Evolutionary conservation across 2,113 vertebrate species (phyloP).

Genomic region (Bungarus multicinctus): DNA sequence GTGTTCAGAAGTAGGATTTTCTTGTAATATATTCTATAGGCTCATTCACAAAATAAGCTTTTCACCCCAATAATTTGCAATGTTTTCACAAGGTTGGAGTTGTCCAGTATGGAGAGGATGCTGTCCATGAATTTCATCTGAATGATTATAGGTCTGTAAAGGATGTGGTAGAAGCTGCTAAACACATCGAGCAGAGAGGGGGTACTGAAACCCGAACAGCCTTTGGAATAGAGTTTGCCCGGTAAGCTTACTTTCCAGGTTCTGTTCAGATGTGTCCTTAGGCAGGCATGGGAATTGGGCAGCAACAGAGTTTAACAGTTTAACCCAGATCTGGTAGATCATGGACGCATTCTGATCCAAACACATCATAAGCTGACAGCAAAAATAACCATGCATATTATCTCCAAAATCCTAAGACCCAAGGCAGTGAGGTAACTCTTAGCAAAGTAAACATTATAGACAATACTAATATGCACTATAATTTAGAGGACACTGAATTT

Average conservation of each 20-base stretch:
- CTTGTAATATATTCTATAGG: neutral
- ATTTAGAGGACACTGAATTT: neutral
- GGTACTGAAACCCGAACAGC: slow-evolving; percentile 93
- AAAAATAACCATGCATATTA: neutral
- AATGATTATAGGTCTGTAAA: slow-evolving; percentile 87
- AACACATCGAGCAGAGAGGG: slow-evolving; percentile 87
- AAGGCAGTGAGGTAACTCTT: neutral
- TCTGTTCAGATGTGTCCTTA: too few species aligned
- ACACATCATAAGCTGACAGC: neutral
- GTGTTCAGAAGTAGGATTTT: neutral
- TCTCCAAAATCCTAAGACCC: neutral
- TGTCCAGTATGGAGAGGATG: slow-evolving; percentile 89
- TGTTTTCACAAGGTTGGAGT: slow-evolving; percentile 81
- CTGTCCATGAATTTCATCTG: slow-evolving; percentile 89
- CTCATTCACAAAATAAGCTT: neutral
- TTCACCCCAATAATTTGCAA: neutral
- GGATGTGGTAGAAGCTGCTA: slow-evolving; percentile 87
- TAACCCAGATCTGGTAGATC: neutral
- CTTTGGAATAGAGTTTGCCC: slow-evolving; percentile 87
- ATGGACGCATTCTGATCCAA: neutral
- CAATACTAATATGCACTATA: neutral
- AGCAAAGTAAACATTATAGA: neutral
- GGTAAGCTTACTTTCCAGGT: slow-evolving; percentile 67
- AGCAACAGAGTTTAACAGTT: neutral
- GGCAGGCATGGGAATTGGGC: neutral